phyloP scores from a whole-genome alignment of 2,888 invertebrate species.

The Shargacucullia verbasci region DNA sequence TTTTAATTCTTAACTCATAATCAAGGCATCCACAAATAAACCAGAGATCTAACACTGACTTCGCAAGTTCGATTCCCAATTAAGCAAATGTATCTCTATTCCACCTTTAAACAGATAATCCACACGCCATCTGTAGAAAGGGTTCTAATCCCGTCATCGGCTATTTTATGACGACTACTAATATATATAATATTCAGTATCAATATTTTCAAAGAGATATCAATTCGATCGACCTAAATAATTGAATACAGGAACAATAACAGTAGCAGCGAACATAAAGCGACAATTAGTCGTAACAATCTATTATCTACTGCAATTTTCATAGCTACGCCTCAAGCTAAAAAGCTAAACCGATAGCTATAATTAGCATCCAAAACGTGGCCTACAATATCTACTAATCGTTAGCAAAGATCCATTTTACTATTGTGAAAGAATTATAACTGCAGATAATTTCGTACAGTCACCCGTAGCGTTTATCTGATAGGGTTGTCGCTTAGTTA shows the following conservation, averaged over 20 bases:
- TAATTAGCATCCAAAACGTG: constrained; percentile 58
- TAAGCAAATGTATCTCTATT: too few relatives aligned
- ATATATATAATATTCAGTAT: too few relatives aligned
- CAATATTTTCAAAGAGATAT: too few relatives aligned
- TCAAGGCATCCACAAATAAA: too few relatives aligned
- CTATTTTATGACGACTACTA: too few relatives aligned
- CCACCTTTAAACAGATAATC: too few relatives aligned
- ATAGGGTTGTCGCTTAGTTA: constrained; percentile 29
- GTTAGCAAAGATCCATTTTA: constrained; percentile 50
- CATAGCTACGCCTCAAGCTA: constrained; percentile 39
- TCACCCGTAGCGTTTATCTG: constrained; percentile 50
- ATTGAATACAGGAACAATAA: constrained; percentile 29
- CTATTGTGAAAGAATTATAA: constrained; percentile 56
- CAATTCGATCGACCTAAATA: too few relatives aligned
- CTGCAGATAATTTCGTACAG: constrained; percentile 41
- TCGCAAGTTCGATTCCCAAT: too few relatives aligned
- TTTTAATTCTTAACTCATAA: too few relatives aligned
- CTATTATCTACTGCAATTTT: constrained; percentile 48
- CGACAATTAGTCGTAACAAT: constrained; percentile 48
- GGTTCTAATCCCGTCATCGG: too few relatives aligned
- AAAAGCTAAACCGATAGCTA: constrained; percentile 43
- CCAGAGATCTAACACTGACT: too few relatives aligned
- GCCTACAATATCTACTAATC: constrained; percentile 53
- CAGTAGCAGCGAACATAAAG: constrained; percentile 26
- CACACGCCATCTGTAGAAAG: too few relatives aligned